phyloP scores from a whole-genome alignment of 2,888 invertebrate species.

The Xylota segnis region DNA sequence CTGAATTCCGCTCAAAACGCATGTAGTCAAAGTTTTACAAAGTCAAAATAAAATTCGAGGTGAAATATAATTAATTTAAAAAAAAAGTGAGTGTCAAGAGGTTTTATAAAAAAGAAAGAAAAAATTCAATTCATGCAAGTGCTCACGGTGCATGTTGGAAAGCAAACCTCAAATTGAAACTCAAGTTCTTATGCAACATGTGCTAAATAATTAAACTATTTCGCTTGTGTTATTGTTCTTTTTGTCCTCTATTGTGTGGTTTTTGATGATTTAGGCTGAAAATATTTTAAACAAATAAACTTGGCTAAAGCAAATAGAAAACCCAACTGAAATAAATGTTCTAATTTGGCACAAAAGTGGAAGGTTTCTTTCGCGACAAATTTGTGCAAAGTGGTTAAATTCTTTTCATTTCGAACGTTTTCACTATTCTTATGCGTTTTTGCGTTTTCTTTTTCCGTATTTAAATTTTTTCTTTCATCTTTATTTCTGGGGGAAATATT shows the following conservation, averaged over 20 bases:
- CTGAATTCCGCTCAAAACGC: neutral
- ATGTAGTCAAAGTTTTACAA: neutral
- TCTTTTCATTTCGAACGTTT: slow-evolving; percentile 8
- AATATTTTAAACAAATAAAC: slow-evolving; percentile 37
- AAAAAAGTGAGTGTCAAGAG: slow-evolving; percentile 64
- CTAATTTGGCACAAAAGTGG: slow-evolving; percentile 32
- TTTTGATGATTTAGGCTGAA: slow-evolving; percentile 46
- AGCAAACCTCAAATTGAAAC: slow-evolving; percentile 1
- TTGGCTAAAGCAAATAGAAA: slow-evolving; percentile 50
- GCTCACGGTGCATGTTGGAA: slow-evolving; percentile 52
- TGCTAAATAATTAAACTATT: slow-evolving; percentile 40
- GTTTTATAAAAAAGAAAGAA: neutral
- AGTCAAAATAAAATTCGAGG: neutral
- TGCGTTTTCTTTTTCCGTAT: slow-evolving; percentile 43
- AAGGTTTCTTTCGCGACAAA: slow-evolving; percentile 57
- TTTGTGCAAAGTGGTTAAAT: slow-evolving; percentile 59
- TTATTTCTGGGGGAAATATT: slow-evolving; percentile 29
- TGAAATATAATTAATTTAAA: slow-evolving; percentile 20
- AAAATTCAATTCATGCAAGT: slow-evolving; percentile 16
- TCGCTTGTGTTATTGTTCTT: slow-evolving; percentile 66
- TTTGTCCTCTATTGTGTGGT: neutral
- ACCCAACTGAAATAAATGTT: slow-evolving; percentile 1
- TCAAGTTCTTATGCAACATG: slow-evolving; percentile 63
- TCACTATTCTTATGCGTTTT: slow-evolving; percentile 14
- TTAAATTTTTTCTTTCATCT: slow-evolving; percentile 17